Conservation (phyloP, 2,113 vertebrate species). For the Poeciliopsis prolifica region DNA sequence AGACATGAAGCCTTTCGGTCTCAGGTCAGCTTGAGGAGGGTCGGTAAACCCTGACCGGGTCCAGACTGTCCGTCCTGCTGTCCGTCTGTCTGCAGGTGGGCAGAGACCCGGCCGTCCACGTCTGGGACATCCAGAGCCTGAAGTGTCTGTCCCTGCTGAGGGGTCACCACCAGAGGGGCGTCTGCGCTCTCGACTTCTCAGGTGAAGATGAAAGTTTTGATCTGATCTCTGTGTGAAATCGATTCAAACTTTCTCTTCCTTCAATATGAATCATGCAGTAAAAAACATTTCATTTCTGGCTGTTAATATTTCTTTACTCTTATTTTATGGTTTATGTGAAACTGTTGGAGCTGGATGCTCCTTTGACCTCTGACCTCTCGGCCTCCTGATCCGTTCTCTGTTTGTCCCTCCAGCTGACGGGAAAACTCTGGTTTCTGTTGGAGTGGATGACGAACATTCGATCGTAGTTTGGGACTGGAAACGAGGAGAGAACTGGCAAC, state of each 20-base stretch:
- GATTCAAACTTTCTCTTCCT: too few relatives aligned
- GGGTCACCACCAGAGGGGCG: conserved; percentile 92
- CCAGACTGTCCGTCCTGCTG: too few relatives aligned
- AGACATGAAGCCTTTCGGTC: not conserved
- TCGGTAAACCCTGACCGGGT: too few relatives aligned
- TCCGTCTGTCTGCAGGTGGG: conserved; percentile 83
- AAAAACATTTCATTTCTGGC: too few relatives aligned
- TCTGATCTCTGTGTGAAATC: too few relatives aligned
- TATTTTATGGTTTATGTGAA: too few relatives aligned
- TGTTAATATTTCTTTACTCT: too few relatives aligned
- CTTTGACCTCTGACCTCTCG: not conserved
- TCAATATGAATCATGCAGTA: too few relatives aligned
- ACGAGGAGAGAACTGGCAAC: conserved; percentile 93
- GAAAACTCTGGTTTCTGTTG: conserved; percentile 92
- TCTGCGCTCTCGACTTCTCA: conserved; percentile 94
- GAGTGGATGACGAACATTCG: conserved; percentile 90
- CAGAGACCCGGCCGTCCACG: conserved; percentile 91
- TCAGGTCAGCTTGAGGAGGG: not conserved
- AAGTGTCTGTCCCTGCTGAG: conserved; percentile 92
- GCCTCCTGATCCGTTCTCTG: not conserved
- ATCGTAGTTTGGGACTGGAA: conserved; percentile 98
- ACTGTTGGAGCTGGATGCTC: too few relatives aligned
- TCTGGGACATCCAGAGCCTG: conserved; percentile 94
- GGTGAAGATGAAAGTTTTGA: conserved; percentile 72
- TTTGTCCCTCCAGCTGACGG: conserved; percentile 85